phyloP scores from a whole-genome alignment of 2,888 invertebrate species.

The Theristus sp. region DNA sequence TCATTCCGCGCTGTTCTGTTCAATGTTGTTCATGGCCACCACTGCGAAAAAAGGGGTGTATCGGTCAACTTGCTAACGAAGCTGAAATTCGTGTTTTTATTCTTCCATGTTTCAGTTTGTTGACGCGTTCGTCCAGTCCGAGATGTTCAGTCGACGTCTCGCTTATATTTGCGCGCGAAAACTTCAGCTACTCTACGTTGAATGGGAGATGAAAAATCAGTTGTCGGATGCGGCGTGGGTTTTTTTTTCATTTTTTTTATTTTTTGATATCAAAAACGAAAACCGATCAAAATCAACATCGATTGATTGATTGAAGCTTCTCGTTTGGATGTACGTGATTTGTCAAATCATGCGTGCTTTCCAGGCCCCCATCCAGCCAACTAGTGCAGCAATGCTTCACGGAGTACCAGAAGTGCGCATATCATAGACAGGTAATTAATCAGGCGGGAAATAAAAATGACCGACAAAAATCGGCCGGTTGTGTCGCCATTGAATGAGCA shows the following conservation, averaged over 20 bases:
- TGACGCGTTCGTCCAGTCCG: not conserved
- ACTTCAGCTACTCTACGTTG: slow-evolving; percentile 48
- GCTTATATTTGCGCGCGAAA: slow-evolving; percentile 64
- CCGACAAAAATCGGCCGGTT: too few relatives aligned
- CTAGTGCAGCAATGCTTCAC: not conserved
- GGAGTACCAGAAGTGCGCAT: not conserved
- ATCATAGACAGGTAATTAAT: not conserved
- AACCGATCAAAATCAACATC: too few relatives aligned
- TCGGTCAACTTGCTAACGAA: too few relatives aligned
- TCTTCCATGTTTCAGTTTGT: not conserved
- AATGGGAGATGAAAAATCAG: slow-evolving; percentile 7
- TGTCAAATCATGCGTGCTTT: too few relatives aligned
- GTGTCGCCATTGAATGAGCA: too few relatives aligned
- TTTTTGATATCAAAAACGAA: not conserved
- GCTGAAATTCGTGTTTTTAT: too few relatives aligned
- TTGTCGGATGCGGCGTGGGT: not conserved
- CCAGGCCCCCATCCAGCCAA: not conserved
- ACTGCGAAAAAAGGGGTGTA: too few relatives aligned
- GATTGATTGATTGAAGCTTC: not conserved
- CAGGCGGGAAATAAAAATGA: too few relatives aligned
- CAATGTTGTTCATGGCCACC: too few relatives aligned
- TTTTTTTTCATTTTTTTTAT: not conserved
- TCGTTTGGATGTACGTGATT: not conserved
- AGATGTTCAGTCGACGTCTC: slow-evolving; percentile 55
- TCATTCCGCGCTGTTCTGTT: too few relatives aligned